Evolutionary conservation across 2,113 vertebrate species (phyloP).

Genomic region (Paratilapia polleni): DNA sequence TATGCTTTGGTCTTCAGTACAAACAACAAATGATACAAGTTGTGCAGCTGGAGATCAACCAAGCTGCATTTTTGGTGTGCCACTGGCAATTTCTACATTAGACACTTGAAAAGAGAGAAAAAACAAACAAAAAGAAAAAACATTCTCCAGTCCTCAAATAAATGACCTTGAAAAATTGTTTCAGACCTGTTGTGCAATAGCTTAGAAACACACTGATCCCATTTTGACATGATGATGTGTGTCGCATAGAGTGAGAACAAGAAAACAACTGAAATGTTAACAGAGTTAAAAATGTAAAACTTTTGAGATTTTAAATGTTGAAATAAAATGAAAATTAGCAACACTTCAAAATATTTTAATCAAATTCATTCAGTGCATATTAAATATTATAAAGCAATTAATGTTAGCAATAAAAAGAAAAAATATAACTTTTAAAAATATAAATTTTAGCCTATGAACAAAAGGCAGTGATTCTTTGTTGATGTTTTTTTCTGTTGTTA

Average conservation of each 20-base stretch:
- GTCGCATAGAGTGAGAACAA: not conserved
- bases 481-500: not conserved
- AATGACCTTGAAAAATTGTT: not conserved
- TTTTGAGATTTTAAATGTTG: not conserved
- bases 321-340: not conserved
- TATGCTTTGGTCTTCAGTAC: too few relatives aligned
- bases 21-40: not conserved
- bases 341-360: rapidly evolving
- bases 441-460: not conserved
- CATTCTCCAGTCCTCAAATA: not conserved
- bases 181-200: not conserved
- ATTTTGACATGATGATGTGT: not conserved
- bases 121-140: not conserved
- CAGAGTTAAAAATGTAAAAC: not conserved
- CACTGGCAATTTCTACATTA: not conserved
- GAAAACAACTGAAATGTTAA: not conserved
- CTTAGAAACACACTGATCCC: not conserved
- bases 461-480: not conserved
- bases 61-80: not conserved
- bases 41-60: not conserved
- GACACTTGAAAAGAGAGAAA: not conserved
- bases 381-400: too few relatives aligned
- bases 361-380: not conserved
- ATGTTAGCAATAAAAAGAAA: too few relatives aligned
- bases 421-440: not conserved